Base-by-base conservation (phyloP, 2,888 invertebrate species). In the Eupithecia abbreviata region DNA sequence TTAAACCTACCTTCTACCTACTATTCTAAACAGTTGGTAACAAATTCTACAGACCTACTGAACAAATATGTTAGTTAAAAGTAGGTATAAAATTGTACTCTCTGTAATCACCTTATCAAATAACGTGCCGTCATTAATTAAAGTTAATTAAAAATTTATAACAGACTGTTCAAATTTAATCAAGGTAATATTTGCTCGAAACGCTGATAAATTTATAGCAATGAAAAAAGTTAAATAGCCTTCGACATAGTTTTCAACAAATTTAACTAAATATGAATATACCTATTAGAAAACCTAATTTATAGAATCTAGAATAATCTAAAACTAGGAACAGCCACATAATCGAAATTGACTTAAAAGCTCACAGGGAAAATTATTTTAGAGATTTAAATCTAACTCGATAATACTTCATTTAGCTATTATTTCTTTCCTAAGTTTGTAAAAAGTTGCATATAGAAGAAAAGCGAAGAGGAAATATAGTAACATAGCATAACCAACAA, bases 261-360 rank as follows among this genome's bases (percentile, higher is more conserved):
- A 75, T 71, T 45, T 42, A 72, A 73, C 70, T 55, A 74, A 66
- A 66, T 75, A 12, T 55, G 45, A 51, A 9, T 72, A 69, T 42
- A 51, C 2, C 0, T 69, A 67, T 47, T 30, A 69, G 55, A 76
- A 47, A 13, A 67, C 67, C 55, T 70, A 73, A 70, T 51, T 70
- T 3, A 66, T 55, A 71, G 71, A 51, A 9, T 43, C n/a, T 43
- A 45, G 0, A 10, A n/a, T 68, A 68, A 68, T 68, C 18, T 68
- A 45, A 43, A 74, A 69, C 47, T 66, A 15, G n/a, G 68, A 69
- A 75, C 71, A 51, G 62, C 55, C 55, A 73, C 65, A 65, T 62
- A 73, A 73, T 69, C 41, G 45, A 75, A 74, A 77, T 75, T 77
- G 74, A 77, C 74, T 70, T 43, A 69, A 72, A 75, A 73, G 30